These are phyloP conservation scores for Oryzias curvinotus DNA, from an alignment of 2,113 vertebrate genomes.

Conservation along the genomic window DNA sequence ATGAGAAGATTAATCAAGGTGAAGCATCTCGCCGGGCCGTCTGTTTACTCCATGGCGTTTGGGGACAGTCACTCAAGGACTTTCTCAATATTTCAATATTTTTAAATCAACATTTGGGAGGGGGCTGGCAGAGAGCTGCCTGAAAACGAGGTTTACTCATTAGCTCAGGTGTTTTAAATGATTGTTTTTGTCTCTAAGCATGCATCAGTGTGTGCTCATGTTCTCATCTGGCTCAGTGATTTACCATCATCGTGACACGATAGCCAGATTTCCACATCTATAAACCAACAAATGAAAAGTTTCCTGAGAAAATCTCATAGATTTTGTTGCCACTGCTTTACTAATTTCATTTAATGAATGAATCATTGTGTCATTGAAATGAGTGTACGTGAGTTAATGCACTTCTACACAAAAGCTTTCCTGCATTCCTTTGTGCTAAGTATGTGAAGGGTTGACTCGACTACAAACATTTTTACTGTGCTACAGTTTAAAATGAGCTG, in stretches of 20 bases:
- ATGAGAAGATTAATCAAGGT: constrained; percentile 56
- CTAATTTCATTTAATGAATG: no score
- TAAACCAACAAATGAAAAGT: no score
- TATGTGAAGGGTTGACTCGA: constrained; percentile 25
- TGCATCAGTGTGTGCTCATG: no score
- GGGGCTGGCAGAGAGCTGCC: constrained; percentile 13
- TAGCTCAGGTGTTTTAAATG: no score
- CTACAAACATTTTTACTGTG: constrained; percentile 24
- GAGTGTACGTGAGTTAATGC: no score
- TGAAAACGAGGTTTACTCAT: constrained; percentile 11
- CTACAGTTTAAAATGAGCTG: constrained; percentile 36
- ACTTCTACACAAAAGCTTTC: constrained; percentile 3
- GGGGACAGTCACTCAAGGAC: constrained; percentile 27
- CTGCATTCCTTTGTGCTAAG: constrained; percentile 35
- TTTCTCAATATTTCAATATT: constrained; percentile 50
- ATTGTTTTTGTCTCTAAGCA: no score
- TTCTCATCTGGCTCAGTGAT: no score
- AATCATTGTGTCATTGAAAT: no score
- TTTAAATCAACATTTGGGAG: constrained; percentile 30
- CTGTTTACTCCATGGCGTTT: constrained; percentile 20
- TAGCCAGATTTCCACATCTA: no score
- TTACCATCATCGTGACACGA: no score
- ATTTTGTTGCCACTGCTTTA: no score
- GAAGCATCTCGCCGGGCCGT: constrained; percentile 18
- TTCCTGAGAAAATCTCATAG: no score